Conservation (phyloP, 2,888 invertebrate genomes). For the Microplitis deprimator region DNA sequence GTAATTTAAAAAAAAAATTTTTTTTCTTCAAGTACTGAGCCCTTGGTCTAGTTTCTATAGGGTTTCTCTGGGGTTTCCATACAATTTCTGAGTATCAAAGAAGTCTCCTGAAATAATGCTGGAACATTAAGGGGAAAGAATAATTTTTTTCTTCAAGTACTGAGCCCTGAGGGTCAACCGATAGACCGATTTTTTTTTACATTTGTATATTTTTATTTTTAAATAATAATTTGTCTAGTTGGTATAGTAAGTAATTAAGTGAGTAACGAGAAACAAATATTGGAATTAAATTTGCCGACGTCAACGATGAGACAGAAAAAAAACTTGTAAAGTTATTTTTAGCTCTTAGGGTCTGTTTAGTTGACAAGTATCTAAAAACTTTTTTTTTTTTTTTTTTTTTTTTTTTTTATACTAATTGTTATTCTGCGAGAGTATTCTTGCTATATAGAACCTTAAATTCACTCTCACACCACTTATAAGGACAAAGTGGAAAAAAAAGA, state of each 20-base stretch:
- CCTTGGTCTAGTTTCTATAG: too few species aligned
- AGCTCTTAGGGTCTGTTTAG: not conserved
- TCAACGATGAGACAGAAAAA: not conserved
- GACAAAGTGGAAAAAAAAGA: constrained; percentile 1
- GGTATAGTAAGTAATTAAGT: not conserved
- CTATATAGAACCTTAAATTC: constrained; percentile 3
- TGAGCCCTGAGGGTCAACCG: too few species aligned
- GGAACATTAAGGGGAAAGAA: too few species aligned
- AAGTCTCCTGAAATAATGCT: too few species aligned
- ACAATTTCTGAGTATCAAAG: too few species aligned
- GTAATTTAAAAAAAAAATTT: too few species aligned
- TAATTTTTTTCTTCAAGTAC: too few species aligned
- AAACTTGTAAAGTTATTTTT: not conserved
- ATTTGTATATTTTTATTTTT: not conserved
- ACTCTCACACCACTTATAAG: constrained; percentile 6
- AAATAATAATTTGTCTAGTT: not conserved
- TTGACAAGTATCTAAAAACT: not conserved
- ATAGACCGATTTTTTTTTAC: not conserved
- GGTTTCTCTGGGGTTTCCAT: too few species aligned
- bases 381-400: constrained; percentile 3
- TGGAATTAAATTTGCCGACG: not conserved
- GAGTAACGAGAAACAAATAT: not conserved
- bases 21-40: too few species aligned
- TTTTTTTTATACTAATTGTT: constrained; percentile 12
- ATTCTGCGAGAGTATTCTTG: constrained; percentile 5